These are phyloP conservation scores for Panonychus citri DNA, from an alignment of 1,140 invertebrate species.

Conservation along the genomic window DNA sequence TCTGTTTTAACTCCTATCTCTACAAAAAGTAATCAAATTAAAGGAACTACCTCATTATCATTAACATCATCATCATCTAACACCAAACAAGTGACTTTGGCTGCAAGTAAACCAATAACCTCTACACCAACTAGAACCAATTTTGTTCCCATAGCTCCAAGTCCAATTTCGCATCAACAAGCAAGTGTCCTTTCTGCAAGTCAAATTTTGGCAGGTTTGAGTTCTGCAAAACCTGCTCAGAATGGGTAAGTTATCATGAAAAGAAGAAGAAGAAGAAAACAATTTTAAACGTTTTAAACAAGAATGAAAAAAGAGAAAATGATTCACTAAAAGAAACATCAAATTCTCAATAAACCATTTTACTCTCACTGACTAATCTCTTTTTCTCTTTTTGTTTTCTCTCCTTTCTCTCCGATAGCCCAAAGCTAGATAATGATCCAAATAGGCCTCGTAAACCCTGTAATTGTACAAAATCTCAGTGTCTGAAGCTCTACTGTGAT, in stretches of 20 bases:
- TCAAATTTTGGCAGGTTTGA: slow-evolving; percentile 1
- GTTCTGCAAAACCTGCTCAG: neutral
- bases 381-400: neutral
- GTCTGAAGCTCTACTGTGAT: slow-evolving; percentile 94
- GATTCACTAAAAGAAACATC: too few relatives aligned
- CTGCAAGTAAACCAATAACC: neutral
- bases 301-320: too few relatives aligned
- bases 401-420: neutral
- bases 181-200: neutral
- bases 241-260: neutral
- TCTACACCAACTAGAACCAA: slow-evolving; percentile 1
- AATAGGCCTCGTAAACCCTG: slow-evolving; percentile 65
- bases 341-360: too few relatives aligned
- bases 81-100: slow-evolving; percentile 2
- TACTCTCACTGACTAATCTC: neutral
- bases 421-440: neutral
- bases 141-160: slow-evolving; percentile 8
- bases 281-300: neutral
- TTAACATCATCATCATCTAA: neutral
- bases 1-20: slow-evolving; percentile 3
- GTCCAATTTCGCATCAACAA: neutral
- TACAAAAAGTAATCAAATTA: neutral
- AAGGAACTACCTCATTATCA: neutral
- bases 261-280: too few relatives aligned
- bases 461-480: slow-evolving; percentile 97